Base-by-base conservation (phyloP, 1,140 invertebrate genomes). In the Neodiprion fabricii region DNA sequence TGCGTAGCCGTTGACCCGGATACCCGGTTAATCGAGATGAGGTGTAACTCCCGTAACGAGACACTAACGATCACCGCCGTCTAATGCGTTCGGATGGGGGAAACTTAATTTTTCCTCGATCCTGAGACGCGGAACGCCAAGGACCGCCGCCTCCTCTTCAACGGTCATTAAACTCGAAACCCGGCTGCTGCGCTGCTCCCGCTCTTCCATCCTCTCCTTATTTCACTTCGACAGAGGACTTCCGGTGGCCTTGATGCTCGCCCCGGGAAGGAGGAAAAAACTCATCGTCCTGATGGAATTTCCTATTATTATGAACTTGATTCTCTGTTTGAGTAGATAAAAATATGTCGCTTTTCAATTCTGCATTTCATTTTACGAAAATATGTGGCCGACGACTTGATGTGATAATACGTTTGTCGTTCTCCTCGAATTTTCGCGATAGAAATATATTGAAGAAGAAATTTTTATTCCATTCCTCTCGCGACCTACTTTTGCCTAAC, bases 21-120 rank as follows among this genome's bases (percentile, higher is more conserved):
- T 61, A 61, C 53, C 53, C n/a, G 53, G 53, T 17, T 61, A 61
- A 61, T 61, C 53, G 53, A 17, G 53, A 61, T 61, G n/a, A 61
- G 53, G 53, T 61, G 53, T 61, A 17, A 17, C 11, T 40, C 5
- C 53, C 53, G 53, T 61, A 61, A 61, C 53, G 53, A 61, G 53
- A 61, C 11, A 61, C 53, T 61, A 61, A 61, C 53, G 53, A 61
- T 17, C 53, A 40, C 5, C 28, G 1, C 53, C 11, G 53, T 61
- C n/a, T 61, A 61, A 61, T 61, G 53, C 28, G 28, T 40, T 40
- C 28, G 28, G 11, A 5, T 40, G 53, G 53, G 53, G 53, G 53
- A 9, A 61, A 61, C 53, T 61, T 61, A 61, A 61, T 61, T 61
- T 61, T 17, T 12, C 11, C 53, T 14, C 53, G n/a, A 61, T 12